Percentiles rank a stretch among this genome's conserved stretches.
Conservation (phyloP, 2,113 vertebrate species). For the Felis chaus region DNA sequence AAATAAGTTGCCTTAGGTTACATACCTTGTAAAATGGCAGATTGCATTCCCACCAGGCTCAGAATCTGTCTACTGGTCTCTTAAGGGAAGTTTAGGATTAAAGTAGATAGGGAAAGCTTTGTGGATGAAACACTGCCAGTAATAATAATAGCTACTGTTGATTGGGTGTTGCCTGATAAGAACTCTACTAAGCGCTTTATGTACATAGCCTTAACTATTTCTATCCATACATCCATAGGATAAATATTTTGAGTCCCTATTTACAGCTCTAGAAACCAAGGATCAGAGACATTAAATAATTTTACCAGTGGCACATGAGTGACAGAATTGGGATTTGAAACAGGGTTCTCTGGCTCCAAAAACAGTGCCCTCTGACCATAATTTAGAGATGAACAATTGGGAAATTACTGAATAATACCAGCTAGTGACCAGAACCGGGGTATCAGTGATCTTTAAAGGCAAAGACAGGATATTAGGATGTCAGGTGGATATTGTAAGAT, state of each 20-base stretch:
- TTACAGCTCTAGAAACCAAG: neutral
- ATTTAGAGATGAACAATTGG: neutral
- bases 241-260: neutral
- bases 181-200: neutral
- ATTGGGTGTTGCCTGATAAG: neutral
- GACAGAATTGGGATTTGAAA: neutral
- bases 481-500: neutral
- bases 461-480: neutral
- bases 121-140: neutral
- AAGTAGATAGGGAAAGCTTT: neutral
- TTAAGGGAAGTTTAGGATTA: neutral
- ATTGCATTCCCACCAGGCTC: neutral
- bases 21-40: neutral
- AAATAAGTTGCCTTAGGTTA: neutral
- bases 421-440: neutral
- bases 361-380: neutral
- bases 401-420: neutral
- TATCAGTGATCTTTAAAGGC: neutral
- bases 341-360: neutral
- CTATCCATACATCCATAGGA: neutral
- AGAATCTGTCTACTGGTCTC: neutral
- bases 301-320: neutral
- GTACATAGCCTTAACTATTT: neutral
- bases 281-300: neutral
- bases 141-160: neutral